Percentiles rank a stretch among this genome's conserved stretches.
phyloP scores from a whole-genome alignment of 2,888 invertebrate species.

The Eilema sororculum region DNA sequence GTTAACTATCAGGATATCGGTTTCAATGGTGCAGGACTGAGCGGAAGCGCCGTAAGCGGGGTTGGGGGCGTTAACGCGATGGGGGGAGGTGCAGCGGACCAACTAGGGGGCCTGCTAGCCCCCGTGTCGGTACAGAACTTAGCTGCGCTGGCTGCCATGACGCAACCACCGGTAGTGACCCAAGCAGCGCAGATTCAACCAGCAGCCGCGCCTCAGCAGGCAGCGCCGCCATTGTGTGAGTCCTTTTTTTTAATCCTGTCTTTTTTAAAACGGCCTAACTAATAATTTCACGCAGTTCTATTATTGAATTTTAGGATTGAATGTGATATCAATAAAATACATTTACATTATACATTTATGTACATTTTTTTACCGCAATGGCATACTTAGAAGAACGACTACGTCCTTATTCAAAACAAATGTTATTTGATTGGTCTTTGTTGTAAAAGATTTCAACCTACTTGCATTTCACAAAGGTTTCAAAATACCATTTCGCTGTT shows the following conservation, averaged over 20 bases:
- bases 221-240: conserved; percentile 82
- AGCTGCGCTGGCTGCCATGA: conserved; percentile 95
- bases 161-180: conserved; percentile 87
- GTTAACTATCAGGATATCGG: conserved; percentile 85
- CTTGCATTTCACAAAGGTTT: too few relatives aligned
- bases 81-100: conserved; percentile 91
- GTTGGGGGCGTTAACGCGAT: conserved; percentile 52
- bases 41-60: conserved; percentile 71
- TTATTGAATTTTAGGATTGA: background rate
- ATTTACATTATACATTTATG: background rate
- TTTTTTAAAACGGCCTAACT: background rate
- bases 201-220: conserved; percentile 72
- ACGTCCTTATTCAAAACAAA: too few relatives aligned
- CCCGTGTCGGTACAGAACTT: conserved; percentile 97
- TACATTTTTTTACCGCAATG: too few relatives aligned
- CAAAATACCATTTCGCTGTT: background rate
- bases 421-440: too few relatives aligned
- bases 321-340: background rate
- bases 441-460: too few relatives aligned
- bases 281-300: background rate
- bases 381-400: too few relatives aligned
- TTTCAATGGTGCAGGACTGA: conserved; percentile 85
- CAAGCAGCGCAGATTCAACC: conserved; percentile 82
- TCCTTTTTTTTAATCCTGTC: conserved; percentile 32
- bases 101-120: conserved; percentile 93